Evolutionary conservation across 2,888 invertebrate genomes (phyloP).

Genomic region (Ophioninae sp.): DNA sequence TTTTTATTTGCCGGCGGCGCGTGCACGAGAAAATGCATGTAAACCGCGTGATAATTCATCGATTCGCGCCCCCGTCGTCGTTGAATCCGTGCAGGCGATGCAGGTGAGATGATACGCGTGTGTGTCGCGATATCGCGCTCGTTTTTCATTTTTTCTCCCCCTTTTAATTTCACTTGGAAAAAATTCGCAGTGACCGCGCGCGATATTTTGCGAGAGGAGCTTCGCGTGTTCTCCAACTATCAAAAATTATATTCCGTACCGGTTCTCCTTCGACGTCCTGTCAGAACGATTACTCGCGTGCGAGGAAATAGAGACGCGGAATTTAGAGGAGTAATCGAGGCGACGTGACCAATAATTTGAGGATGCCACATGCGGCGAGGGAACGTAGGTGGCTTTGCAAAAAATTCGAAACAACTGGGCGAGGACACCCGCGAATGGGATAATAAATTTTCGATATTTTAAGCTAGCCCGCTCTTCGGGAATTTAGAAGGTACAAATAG

Average conservation of each 20-base stretch:
- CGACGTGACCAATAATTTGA: conserved; percentile 1
- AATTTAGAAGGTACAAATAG: background rate
- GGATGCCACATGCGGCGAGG: conserved; percentile 29
- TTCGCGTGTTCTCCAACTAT: conserved; percentile 33
- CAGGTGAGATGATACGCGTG: conserved; percentile 48
- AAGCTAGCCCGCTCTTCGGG: background rate
- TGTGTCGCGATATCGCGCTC: conserved; percentile 49
- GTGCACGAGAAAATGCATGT: conserved; percentile 49
- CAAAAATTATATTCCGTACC: conserved; percentile 37
- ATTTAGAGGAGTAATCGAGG: conserved; percentile 32
- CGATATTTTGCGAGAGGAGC: conserved; percentile 26
- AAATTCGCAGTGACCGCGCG: conserved; percentile 28
- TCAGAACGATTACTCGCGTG: conserved; percentile 55
- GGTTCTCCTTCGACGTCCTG: conserved; percentile 20
- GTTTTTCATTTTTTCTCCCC: background rate
- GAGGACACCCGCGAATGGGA: background rate
- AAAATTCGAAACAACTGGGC: background rate
- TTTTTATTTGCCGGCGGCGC: conserved; percentile 37
- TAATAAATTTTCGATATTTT: background rate
- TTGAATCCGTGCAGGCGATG: conserved; percentile 62
- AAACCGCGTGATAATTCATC: conserved; percentile 67
- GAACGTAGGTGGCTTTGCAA: background rate
- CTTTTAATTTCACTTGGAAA: no score
- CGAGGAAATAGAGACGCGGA: conserved; percentile 48
- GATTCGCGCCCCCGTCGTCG: conserved; percentile 62